Evolutionary conservation across 2,888 invertebrate genomes (phyloP), one percentile per base, ranked within the genome.

Genomic region (Odontocolon sp.): DNA sequence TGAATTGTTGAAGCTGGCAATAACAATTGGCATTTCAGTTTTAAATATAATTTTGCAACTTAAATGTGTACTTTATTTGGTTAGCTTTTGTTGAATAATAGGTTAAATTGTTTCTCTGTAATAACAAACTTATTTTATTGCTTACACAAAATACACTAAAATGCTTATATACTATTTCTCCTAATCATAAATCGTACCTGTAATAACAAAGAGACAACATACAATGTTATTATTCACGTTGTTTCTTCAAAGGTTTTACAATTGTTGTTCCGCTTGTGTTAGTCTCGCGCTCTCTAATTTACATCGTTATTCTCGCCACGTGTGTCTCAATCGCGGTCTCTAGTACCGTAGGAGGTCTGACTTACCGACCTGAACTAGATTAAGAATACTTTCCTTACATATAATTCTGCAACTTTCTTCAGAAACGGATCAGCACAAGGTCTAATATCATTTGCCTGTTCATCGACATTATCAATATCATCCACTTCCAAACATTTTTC

Each of bases 1-100:
- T 84, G 76, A 8, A 83, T 56, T 14, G 78, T 80, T 11, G 68
- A 66, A n/a, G 68, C 68, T 36, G 82, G 82, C n/a, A 83, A 9
- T 9, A 71, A 45, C 52, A 74, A 70, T 23, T 82, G 40, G 36
- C 68, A 42, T 79, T 83, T 80, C 36, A 83, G 73, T 78, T 83
- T 82, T 16, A 82, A 67, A 59, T 74, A 81, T 59, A 79, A 77
- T 54, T 75, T 59, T 50, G 63, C 77, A 26, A n/a, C n/a, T n/a
- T n/a, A n/a, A n/a, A n/a, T n/a, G n/a, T n/a, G n/a, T n/a, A n/a
- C n/a, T n/a, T n/a, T n/a, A n/a, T n/a, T n/a, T n/a, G n/a, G n/a
- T n/a, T n/a, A n/a, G n/a, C n/a, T n/a, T n/a, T n/a, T n/a, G 38
- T 9, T 36, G 9, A 36, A 9, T 9, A 36, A 36, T n/a, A 36